phyloP scores from a whole-genome alignment of 2,888 invertebrate genomes.

The Melitaea athalia region DNA sequence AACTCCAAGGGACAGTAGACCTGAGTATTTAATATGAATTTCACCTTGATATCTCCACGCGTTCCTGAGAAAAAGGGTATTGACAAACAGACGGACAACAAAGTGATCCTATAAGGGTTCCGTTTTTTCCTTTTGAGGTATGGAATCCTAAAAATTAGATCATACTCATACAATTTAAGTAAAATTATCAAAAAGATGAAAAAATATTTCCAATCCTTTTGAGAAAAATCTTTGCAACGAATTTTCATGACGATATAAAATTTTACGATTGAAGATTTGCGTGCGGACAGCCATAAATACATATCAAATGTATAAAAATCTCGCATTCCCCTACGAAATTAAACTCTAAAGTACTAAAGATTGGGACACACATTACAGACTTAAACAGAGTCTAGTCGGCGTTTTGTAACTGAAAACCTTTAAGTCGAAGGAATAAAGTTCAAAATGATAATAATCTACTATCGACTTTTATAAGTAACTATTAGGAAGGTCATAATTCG shows the following conservation, averaged over 20 bases:
- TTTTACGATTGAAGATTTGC: conserved; percentile 38
- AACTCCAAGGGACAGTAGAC: too few species aligned
- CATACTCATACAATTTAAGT: background rate
- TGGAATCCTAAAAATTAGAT: background rate
- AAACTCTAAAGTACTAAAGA: conserved; percentile 12
- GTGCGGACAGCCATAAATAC: conserved; percentile 16
- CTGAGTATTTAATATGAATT: too few species aligned
- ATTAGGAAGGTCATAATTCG: conserved; percentile 13
- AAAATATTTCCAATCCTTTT: background rate
- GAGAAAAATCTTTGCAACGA: conserved; percentile 4
- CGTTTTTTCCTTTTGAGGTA: too few species aligned
- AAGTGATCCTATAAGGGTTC: too few species aligned
- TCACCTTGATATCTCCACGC: too few species aligned
- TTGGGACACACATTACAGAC: background rate
- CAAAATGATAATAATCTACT: conserved; percentile 8
- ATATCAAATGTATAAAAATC: conserved; percentile 26
- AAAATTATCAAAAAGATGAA: background rate
- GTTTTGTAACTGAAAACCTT: conserved; percentile 9
- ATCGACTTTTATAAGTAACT: conserved; percentile 20
- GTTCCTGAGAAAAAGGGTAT: too few species aligned
- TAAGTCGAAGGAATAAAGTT: conserved; percentile 13
- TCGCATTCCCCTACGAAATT: conserved; percentile 3
- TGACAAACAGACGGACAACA: too few species aligned
- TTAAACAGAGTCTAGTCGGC: background rate
- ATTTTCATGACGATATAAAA: conserved; percentile 45